A percentile compares a stretch with the other conserved stretches of the same genome.
Conservation (phyloP, 2,888 invertebrate genomes). For the Cataglyphis albicans region DNA sequence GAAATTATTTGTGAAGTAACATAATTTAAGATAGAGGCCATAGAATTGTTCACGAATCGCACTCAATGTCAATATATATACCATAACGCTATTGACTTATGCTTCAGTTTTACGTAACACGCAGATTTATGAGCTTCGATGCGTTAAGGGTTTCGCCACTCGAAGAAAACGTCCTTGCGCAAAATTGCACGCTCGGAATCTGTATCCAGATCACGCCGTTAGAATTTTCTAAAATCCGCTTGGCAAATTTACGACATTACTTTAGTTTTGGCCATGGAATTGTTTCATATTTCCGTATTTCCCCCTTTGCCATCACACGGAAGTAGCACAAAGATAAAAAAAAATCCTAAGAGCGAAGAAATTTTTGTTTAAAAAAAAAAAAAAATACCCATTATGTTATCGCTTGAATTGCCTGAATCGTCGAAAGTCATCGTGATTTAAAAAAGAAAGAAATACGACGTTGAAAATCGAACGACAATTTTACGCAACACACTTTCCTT, state of each 20-base stretch:
- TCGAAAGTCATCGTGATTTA: background rate
- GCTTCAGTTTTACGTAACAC: constrained; percentile 80
- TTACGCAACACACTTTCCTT: background rate
- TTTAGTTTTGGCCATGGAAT: constrained; percentile 74
- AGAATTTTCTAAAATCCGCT: constrained; percentile 73
- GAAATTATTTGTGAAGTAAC: background rate
- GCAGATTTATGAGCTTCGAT: constrained; percentile 76
- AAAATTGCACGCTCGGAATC: constrained; percentile 63
- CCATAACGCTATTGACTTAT: constrained; percentile 77
- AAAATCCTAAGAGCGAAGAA: background rate
- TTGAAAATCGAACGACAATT: background rate
- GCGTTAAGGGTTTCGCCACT: constrained; percentile 41
- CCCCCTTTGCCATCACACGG: background rate
- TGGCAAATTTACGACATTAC: constrained; percentile 74
- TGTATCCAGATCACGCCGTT: constrained; percentile 54
- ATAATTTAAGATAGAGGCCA: background rate
- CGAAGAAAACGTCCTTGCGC: constrained; percentile 53
- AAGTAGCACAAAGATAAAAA: background rate
- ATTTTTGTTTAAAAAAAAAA: background rate
- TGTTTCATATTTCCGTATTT: constrained; percentile 38
- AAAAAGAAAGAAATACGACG: too few species aligned
- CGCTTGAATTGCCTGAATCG: background rate
- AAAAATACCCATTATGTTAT: background rate
- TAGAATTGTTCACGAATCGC: constrained; percentile 34
- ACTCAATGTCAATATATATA: background rate